Evolutionary conservation across 2,888 invertebrate genomes (phyloP).

Genomic region (Drepanosiphum platanoidis): DNA sequence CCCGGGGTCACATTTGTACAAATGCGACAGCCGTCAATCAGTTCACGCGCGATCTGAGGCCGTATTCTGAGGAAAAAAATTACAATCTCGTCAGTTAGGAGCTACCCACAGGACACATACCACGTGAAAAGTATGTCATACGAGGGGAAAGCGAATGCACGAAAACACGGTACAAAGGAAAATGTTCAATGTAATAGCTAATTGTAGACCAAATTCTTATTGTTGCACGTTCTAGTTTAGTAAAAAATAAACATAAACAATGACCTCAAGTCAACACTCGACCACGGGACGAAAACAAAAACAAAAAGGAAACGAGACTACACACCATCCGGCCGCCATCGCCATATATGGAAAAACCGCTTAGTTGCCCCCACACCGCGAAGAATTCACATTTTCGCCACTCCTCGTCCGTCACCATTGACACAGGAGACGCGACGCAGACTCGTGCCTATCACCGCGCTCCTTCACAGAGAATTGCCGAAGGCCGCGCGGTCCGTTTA

Average conservation of each 20-base stretch:
- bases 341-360: constrained; percentile 56
- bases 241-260: background rate
- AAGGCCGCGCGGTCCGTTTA: constrained; percentile 46
- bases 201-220: background rate
- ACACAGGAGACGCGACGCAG: constrained; percentile 2
- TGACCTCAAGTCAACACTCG: background rate
- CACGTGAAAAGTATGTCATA: constrained; percentile 4
- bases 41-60: constrained; percentile 91
- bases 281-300: constrained; percentile 13
- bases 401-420: constrained; percentile 53
- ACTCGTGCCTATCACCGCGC: background rate
- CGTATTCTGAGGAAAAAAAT: constrained; percentile 77
- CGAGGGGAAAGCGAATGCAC: background rate
- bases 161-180: background rate
- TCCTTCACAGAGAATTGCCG: constrained; percentile 32
- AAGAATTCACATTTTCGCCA: constrained; percentile 49
- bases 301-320: constrained; percentile 33
- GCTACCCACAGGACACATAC: background rate
- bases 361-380: constrained; percentile 48
- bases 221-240: constrained; percentile 6
- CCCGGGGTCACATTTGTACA: constrained; percentile 90
- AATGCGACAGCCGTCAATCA: constrained; percentile 93
- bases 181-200: constrained; percentile 5
- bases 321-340: constrained; percentile 3
- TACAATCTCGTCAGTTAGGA: background rate